phyloP scores from a whole-genome alignment of 2,113 vertebrate species.

The Phyllostomus hastatus region DNA sequence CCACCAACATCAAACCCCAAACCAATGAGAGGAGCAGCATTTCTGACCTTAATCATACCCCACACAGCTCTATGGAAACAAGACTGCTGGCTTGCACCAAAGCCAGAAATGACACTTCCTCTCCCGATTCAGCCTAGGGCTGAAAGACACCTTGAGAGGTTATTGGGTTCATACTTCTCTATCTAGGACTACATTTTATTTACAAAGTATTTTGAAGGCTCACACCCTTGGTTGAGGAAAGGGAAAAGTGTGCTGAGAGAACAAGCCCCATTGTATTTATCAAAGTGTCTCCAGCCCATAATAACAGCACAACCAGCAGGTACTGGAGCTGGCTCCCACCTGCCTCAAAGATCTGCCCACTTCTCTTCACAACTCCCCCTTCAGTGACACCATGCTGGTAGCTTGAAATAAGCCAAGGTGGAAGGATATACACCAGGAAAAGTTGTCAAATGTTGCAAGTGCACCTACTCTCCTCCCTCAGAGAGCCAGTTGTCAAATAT shows the following conservation, averaged over 20 bases:
- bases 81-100: conserved; percentile 35
- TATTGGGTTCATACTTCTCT: conserved; percentile 23
- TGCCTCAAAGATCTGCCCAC: not conserved
- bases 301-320: not conserved
- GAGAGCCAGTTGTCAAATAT: not conserved
- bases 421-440: not conserved
- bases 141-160: not conserved
- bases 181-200: conserved; percentile 3
- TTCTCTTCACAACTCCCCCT: not conserved
- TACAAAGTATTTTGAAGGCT: not conserved
- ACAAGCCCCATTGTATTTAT: not conserved
- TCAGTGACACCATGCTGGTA: not conserved
- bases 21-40: not conserved
- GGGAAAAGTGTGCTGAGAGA: not conserved
- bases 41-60: conserved; percentile 42
- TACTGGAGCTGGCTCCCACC: not conserved
- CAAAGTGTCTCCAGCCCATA: not conserved
- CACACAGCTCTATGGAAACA: conserved; percentile 45
- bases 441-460: not conserved
- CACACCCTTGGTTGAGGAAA: not conserved
- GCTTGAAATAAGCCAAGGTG: not conserved
- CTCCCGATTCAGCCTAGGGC: not conserved
- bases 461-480: not conserved
- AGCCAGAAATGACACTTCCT: conserved; percentile 54
- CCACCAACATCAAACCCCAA: conserved; percentile 46